A percentile compares a stretch with the other conserved stretches of the same genome.
Conservation (phyloP, 2,797 vertebrate genomes). For the Pyrocephalus nanus region DNA sequence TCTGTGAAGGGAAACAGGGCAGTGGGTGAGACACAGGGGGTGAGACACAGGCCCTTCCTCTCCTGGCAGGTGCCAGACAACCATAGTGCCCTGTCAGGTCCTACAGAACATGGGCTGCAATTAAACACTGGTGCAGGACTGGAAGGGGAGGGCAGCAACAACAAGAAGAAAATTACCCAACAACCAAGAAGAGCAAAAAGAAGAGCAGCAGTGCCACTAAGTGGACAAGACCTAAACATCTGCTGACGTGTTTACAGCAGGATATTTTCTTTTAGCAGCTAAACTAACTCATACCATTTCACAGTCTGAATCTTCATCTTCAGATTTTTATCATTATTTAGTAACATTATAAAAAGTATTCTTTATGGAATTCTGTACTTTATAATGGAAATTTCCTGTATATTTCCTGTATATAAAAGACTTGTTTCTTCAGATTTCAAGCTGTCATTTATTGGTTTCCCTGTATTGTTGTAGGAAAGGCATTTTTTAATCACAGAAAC, state of each 20-base stretch:
- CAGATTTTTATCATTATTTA: not conserved
- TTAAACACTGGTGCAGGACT: not conserved
- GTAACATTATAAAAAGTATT: not conserved
- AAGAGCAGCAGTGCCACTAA: slow-evolving; percentile 58
- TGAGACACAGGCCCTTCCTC: not conserved
- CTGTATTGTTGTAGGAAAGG: not conserved
- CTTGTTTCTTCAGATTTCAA: not conserved
- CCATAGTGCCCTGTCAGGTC: not conserved
- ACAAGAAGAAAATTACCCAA: not conserved
- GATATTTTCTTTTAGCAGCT: not conserved
- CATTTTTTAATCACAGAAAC: not conserved
- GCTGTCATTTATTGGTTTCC: not conserved
- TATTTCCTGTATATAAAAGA: not conserved
- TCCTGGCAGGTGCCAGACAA: not conserved
- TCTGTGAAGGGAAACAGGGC: slow-evolving; percentile 74
- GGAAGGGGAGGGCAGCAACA: not conserved
- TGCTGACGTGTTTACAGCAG: not conserved
- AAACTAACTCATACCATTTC: not conserved
- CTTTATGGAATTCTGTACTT: not conserved
- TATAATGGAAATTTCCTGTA: not conserved
- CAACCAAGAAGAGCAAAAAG: not conserved
- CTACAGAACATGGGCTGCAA: not conserved
- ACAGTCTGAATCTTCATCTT: not conserved
- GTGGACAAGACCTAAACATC: slow-evolving; percentile 19
- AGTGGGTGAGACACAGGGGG: not conserved